Base-by-base conservation (phyloP, 2,113 vertebrate species). In the Lepus americanus region DNA sequence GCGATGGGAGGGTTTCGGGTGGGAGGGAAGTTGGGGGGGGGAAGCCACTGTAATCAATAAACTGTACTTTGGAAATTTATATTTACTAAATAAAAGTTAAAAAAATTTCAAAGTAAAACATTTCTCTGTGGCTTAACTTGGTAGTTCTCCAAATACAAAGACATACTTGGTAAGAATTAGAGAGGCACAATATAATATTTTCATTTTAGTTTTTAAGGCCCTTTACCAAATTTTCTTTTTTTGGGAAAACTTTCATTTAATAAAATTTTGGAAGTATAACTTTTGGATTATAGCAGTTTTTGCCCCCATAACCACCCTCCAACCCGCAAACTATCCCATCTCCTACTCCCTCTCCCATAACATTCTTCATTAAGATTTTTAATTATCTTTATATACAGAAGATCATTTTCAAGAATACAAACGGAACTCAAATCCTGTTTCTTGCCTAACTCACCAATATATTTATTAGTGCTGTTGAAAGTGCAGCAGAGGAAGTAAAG, bases 341-440 rank as follows among this genome's bases (percentile, higher is more conserved):
- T 44, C 44, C 44, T 44, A 44, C 44, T 44, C 44, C 44, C 44
- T 44, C 44, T 44, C 44, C 6, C 44, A 44, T 44, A 6, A 6
- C 44, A 44, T 44, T 44, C 44, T 44, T 44, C 44, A 44, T 7
- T 44, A 44, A 44, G 44, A 44, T 44, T 44, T 44, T 44, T 44
- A 8, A 44, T 7, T 44, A 44, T 44, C 44, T 7, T 44, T 44
- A 44, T 7, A 44, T 44, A 44, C 44, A 44, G 39, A 39, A 39
- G 44, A 44, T 44, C 44, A 98, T 98, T 98, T 97, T 98, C 96
- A 99, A 98, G 44, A 98, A 98, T 95, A 98, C 98, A 95, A 99
- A 99, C 97, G 98, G 98, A 86, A 99, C 98, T 72, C 98, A 99
- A 98, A 98, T 98, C 96, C 97, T 98, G 59, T 98, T 98, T 96